A percentile compares a stretch with the other conserved stretches of the same genome.
Evolutionary conservation across 1,140 invertebrate genomes (phyloP).

Genomic region (Euura saliciscinereae): DNA sequence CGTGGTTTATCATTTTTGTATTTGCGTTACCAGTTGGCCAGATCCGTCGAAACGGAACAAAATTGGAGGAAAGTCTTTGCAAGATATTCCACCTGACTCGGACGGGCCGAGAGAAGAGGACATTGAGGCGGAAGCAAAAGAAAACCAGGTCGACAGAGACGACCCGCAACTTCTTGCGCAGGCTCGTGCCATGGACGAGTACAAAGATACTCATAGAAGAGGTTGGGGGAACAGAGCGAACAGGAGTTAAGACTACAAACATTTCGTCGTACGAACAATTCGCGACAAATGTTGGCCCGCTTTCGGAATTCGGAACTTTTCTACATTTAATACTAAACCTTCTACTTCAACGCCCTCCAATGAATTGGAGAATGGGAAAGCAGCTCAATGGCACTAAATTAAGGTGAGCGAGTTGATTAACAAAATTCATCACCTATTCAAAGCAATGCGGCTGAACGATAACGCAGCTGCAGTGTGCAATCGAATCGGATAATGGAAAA

Average conservation of each 20-base stretch:
- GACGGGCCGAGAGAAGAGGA: slow-evolving; percentile 34
- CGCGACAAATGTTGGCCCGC: background rate
- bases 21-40: slow-evolving; percentile 44
- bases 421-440: background rate
- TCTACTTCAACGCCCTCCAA: background rate
- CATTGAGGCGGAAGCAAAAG: slow-evolving; percentile 50
- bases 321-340: background rate
- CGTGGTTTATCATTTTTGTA: background rate
- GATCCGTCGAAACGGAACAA: slow-evolving; percentile 40
- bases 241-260: slow-evolving; percentile 69
- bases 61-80: slow-evolving; percentile 36
- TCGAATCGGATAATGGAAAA: too few relatives aligned
- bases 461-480: too few relatives aligned
- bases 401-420: background rate
- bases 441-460: too few relatives aligned
- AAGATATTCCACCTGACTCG: slow-evolving; percentile 32
- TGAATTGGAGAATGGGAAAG: background rate
- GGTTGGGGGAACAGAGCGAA: slow-evolving; percentile 90
- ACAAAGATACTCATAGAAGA: slow-evolving; percentile 86
- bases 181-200: slow-evolving; percentile 84
- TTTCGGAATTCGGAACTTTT: background rate
- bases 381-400: background rate
- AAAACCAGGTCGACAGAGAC: slow-evolving; percentile 74
- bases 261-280: background rate
- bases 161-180: slow-evolving; percentile 74